A percentile compares a stretch with the other conserved stretches of the same genome.
These are phyloP conservation scores for Drosophila fungiperda DNA, from an alignment of 2,888 invertebrate species.

Conservation along the genomic window DNA sequence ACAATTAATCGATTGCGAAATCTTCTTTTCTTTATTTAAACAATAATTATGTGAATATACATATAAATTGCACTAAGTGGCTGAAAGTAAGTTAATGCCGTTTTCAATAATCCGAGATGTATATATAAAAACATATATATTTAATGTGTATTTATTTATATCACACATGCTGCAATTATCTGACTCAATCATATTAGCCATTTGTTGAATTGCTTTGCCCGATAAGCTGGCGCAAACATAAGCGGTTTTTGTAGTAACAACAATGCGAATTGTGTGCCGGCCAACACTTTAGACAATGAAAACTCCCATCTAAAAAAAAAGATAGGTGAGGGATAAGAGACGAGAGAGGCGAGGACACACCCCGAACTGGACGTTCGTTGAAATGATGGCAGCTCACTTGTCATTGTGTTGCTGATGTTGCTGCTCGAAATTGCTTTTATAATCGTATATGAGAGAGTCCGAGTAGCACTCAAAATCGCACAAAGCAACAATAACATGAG, in stretches of 20 bases:
- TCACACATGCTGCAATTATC: constrained; percentile 47
- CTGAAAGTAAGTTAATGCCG: background rate
- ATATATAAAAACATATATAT: background rate
- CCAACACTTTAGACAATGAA: constrained; percentile 75
- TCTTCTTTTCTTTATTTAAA: too few species aligned
- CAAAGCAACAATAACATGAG: constrained; percentile 36
- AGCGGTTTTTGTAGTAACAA: constrained; percentile 50
- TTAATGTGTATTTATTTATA: background rate
- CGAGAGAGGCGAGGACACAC: constrained; percentile 23
- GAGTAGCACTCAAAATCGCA: constrained; percentile 55
- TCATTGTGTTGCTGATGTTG: constrained; percentile 55
- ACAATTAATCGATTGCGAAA: background rate
- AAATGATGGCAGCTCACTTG: constrained; percentile 56
- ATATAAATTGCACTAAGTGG: background rate
- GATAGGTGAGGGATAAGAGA: constrained; percentile 1
- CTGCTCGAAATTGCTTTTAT: constrained; percentile 59
- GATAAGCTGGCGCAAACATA: constrained; percentile 62
- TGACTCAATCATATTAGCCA: constrained; percentile 58
- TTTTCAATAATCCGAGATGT: background rate
- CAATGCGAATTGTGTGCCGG: constrained; percentile 69
- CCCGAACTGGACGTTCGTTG: constrained; percentile 18
- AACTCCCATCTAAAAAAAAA: constrained; percentile 43
- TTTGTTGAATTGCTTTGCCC: constrained; percentile 74
- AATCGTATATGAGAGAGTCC: constrained; percentile 32
- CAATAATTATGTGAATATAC: background rate